Percentiles rank a stretch among this genome's conserved stretches.
Conservation (phyloP, 2,888 invertebrate genomes). For the Sisyra nigra region DNA sequence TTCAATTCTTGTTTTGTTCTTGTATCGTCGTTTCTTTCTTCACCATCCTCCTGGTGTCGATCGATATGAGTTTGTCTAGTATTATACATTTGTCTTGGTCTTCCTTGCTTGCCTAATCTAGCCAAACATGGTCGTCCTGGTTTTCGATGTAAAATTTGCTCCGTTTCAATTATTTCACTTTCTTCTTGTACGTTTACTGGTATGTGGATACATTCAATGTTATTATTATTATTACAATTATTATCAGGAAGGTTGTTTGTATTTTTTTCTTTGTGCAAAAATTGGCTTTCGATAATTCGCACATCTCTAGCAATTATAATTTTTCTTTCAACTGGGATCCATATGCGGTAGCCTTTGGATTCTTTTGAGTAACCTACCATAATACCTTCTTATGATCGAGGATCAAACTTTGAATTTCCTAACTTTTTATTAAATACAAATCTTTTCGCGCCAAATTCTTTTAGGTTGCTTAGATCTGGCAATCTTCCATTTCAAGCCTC, state of each 20-base stretch:
- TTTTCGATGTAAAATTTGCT: neutral
- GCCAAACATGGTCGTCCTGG: neutral
- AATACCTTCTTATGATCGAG: constrained; percentile 15
- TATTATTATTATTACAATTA: neutral
- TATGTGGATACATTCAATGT: neutral
- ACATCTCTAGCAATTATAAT: constrained; percentile 14
- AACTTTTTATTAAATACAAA: constrained; percentile 19
- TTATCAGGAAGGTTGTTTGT: too few relatives aligned
- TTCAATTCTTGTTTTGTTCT: too few relatives aligned
- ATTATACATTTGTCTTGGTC: neutral
- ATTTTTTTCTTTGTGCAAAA: neutral
- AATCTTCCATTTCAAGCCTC: constrained; percentile 19
- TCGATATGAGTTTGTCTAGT: too few relatives aligned
- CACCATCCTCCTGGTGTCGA: too few relatives aligned
- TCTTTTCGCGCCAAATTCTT: constrained; percentile 17
- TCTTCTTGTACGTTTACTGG: neutral
- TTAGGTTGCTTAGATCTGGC: constrained; percentile 18
- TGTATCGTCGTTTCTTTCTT: too few relatives aligned
- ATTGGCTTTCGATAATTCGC: neutral
- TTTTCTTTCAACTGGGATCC: constrained; percentile 12
- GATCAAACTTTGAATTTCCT: constrained; percentile 18
- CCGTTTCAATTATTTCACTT: neutral
- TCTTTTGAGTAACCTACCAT: constrained; percentile 16
- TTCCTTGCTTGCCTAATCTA: neutral
- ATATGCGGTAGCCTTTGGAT: constrained; percentile 16